Conservation (phyloP, 2,888 invertebrate species). For the Drosophila emarginata region DNA sequence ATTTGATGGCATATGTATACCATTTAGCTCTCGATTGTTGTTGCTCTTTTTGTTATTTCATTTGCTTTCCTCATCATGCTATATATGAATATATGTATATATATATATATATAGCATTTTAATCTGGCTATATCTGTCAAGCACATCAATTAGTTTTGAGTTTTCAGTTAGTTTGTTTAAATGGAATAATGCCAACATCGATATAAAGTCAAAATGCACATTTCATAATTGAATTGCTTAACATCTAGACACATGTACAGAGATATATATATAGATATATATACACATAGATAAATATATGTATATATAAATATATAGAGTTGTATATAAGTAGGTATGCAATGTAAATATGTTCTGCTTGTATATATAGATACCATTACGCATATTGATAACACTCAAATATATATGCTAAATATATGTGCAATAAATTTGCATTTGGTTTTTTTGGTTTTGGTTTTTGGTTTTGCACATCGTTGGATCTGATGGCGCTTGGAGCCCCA, state of each 20-base stretch:
- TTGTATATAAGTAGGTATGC: background rate
- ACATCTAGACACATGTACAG: conserved; percentile 64
- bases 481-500: background rate
- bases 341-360: conserved; percentile 39
- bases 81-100: background rate
- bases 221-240: conserved; percentile 70
- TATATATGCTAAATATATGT: conserved; percentile 36
- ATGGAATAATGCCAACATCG: conserved; percentile 48
- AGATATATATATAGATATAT: conserved; percentile 34
- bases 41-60: conserved; percentile 33
- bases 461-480: conserved; percentile 6
- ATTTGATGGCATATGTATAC: conserved; percentile 69
- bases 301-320: conserved; percentile 24
- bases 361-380: conserved; percentile 20
- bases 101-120: background rate
- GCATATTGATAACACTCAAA: conserved; percentile 7
- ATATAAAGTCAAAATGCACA: conserved; percentile 65
- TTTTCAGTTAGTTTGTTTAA: conserved; percentile 19
- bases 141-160: conserved; percentile 56
- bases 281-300: conserved; percentile 31
- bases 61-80: conserved; percentile 40
- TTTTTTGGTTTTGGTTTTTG: conserved; percentile 28
- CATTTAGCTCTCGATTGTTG: conserved; percentile 50
- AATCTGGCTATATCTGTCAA: conserved; percentile 32
- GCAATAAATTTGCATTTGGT: conserved; percentile 3